These are phyloP conservation scores for Puffinus mauretanicus DNA, from an alignment of 2,113 vertebrate species.

Conservation along the genomic window DNA sequence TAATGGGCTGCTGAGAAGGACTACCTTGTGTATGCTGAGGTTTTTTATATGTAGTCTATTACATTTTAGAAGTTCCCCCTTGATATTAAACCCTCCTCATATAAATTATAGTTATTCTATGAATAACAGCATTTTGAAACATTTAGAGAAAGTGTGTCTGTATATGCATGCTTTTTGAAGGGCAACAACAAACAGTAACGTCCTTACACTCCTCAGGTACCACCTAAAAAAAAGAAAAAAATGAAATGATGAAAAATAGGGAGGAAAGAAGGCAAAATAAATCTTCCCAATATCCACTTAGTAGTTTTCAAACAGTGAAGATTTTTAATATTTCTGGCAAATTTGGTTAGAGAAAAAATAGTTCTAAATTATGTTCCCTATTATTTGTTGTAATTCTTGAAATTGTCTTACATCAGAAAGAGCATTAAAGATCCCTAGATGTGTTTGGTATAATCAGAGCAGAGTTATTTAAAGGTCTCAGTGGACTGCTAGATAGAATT, in stretches of 20 bases:
- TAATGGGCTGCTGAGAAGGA: background rate
- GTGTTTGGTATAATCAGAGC: slow-evolving; percentile 36
- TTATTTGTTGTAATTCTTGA: background rate
- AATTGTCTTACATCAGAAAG: slow-evolving; percentile 4
- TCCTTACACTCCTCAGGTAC: background rate
- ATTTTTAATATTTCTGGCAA: background rate
- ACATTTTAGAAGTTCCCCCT: background rate
- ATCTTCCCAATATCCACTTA: background rate
- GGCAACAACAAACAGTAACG: background rate
- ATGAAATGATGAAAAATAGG: background rate
- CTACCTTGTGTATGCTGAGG: accelerated
- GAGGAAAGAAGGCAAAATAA: background rate
- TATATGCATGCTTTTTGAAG: background rate
- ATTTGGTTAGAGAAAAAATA: background rate
- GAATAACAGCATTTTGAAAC: background rate
- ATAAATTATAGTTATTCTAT: background rate
- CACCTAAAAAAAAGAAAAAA: background rate
- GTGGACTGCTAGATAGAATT: slow-evolving; percentile 1
- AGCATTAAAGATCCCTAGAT: background rate
- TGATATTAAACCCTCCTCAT: background rate
- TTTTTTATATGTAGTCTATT: background rate
- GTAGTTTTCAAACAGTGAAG: background rate
- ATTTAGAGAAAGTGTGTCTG: background rate
- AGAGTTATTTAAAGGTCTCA: slow-evolving; percentile 36
- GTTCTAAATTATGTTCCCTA: background rate